These are phyloP conservation scores for Trileptium ribeirensis DNA, from an alignment of 2,888 invertebrate genomes.

Conservation along the genomic window DNA sequence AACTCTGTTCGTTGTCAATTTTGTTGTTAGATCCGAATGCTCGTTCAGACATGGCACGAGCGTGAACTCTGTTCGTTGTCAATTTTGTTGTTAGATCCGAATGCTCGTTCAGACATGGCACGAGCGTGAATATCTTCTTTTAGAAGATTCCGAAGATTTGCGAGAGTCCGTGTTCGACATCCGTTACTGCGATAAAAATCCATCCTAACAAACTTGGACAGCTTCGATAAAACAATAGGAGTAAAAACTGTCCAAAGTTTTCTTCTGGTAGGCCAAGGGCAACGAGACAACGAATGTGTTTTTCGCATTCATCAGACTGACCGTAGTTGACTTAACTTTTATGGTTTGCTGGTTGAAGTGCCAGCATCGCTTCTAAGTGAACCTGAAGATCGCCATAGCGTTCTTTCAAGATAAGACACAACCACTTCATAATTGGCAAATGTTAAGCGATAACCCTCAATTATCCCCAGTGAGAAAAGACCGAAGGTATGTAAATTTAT, in stretches of 20 bases:
- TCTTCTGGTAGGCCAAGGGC: background rate
- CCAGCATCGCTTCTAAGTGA: background rate
- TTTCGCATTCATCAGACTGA: background rate
- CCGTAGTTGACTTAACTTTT: background rate
- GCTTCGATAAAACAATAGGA: conserved; percentile 3
- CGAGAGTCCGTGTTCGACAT: background rate
- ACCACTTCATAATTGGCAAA: background rate
- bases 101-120: background rate
- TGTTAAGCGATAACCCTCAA: background rate
- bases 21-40: background rate
- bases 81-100: background rate
- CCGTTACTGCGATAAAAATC: background rate
- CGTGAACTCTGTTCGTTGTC: background rate
- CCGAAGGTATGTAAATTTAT: conserved; percentile 9
- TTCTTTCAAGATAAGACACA: background rate
- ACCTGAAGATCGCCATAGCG: background rate
- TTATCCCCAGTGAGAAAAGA: conserved; percentile 1
- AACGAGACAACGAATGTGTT: conserved; percentile 3
- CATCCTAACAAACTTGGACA: background rate
- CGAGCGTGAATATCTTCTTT: conserved; percentile 3
- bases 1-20: background rate
- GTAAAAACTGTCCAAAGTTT: conserved; percentile 2
- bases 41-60: background rate
- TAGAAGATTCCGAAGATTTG: background rate
- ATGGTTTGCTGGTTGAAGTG: background rate